These are phyloP conservation scores for Uropetala carovei DNA, from an alignment of 2,888 invertebrate genomes.

Conservation along the genomic window DNA sequence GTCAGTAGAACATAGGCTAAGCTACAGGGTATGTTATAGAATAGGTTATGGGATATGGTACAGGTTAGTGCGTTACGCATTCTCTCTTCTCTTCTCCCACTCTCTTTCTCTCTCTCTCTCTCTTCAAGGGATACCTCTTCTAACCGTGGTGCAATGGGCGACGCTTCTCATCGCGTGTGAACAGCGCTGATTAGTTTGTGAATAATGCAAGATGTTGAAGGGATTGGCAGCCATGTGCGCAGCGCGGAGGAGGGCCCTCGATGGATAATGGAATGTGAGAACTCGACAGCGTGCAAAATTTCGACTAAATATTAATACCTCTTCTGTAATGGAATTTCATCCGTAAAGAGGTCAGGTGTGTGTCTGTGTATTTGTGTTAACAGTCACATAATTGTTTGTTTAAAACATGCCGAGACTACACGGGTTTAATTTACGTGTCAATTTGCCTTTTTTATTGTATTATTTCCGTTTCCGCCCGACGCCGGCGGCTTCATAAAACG, in stretches of 20 bases:
- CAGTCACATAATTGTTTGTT: conserved; percentile 55
- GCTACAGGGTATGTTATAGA: not conserved
- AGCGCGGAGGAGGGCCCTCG: conserved; percentile 23
- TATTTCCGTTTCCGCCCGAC: not conserved
- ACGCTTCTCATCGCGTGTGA: conserved; percentile 20
- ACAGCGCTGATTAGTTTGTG: conserved; percentile 60
- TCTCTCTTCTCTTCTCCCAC: too few species aligned
- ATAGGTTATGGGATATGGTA: too few species aligned
- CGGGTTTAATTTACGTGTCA: not conserved
- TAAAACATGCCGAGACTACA: conserved; percentile 12
- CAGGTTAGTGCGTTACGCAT: conserved; percentile 11
- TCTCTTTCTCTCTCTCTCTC: not conserved
- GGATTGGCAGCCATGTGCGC: conserved; percentile 25
- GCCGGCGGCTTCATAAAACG: too few species aligned
- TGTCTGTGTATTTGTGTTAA: not conserved
- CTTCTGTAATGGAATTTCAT: conserved; percentile 48
- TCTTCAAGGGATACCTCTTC: not conserved
- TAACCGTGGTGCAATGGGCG: not conserved
- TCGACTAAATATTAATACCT: conserved; percentile 41
- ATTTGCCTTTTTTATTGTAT: not conserved
- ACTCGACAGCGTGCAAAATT: conserved; percentile 46
- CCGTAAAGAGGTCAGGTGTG: conserved; percentile 24
- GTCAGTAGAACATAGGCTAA: not conserved
- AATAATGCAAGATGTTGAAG: conserved; percentile 25
- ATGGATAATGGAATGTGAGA: conserved; percentile 54